phyloP scores from a whole-genome alignment of 2,797 vertebrate genomes.

The Pyrocephalus nanus region DNA sequence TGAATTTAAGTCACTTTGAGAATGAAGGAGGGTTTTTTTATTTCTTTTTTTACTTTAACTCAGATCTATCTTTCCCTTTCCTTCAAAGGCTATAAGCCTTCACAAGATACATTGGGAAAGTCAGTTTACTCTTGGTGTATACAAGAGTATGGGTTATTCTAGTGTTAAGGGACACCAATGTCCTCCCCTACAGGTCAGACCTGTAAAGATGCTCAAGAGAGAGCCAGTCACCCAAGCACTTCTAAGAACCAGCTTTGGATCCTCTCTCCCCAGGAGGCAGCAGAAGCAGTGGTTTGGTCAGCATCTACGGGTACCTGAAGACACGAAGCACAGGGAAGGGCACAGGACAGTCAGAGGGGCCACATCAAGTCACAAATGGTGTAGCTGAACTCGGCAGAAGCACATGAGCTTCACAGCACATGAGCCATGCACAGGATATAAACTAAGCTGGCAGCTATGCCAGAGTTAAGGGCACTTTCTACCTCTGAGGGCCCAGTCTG shows the following conservation, averaged over 20 bases:
- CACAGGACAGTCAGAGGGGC: not conserved
- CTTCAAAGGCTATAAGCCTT: not conserved
- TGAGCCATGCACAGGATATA: not conserved
- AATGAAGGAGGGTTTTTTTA: not conserved
- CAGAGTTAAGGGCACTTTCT: not conserved
- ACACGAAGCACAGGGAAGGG: not conserved
- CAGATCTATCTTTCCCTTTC: not conserved
- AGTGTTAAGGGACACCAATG: not conserved
- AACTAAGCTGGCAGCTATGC: not conserved
- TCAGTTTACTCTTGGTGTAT: not conserved
- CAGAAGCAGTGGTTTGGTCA: not conserved
- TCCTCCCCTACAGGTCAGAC: not conserved
- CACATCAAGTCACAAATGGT: not conserved
- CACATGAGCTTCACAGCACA: not conserved
- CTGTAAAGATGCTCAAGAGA: not conserved
- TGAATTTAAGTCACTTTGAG: not conserved
- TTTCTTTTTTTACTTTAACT: not conserved
- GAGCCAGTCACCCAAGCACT: not conserved
- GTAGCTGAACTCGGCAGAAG: not conserved
- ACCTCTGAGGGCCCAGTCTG: not conserved
- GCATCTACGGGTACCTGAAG: not conserved
- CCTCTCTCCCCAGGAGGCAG: not conserved
- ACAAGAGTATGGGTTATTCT: not conserved
- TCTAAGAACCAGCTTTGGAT: not conserved
- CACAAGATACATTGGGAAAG: not conserved